A percentile compares a stretch with the other conserved stretches of the same genome.
phyloP scores from a whole-genome alignment of 64 coral and sea anemone species.

The Dendronephthya gigantea region DNA sequence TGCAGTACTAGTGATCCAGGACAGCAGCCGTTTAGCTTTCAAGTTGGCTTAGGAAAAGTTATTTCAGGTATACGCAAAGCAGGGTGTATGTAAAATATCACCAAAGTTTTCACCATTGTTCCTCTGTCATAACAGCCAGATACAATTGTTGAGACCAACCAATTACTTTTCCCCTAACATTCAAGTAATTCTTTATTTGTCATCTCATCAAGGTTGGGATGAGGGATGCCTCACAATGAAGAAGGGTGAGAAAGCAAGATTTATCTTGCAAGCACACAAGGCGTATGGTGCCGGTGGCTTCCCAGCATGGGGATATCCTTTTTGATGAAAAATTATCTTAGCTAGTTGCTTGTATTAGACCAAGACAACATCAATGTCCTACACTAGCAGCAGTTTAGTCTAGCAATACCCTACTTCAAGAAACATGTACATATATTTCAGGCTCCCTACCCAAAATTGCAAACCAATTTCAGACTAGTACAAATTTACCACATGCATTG shows the following conservation, averaged over 20 bases:
- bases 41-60: conserved; percentile 51
- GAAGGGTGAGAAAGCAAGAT: conserved; percentile 34
- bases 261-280: conserved; percentile 27
- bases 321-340: neutral
- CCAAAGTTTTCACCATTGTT: too few relatives aligned
- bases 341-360: neutral
- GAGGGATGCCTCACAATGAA: conserved; percentile 40
- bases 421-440: neutral
- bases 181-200: too few relatives aligned
- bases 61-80: conserved; percentile 28
- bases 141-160: too few relatives aligned
- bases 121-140: neutral
- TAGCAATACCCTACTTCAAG: neutral
- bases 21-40: conserved; percentile 41
- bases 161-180: too few relatives aligned
- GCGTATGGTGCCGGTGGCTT: conserved; percentile 38
- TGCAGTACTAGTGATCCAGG: conserved; percentile 40
- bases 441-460: neutral
- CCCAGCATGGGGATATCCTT: conserved; percentile 53
- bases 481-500: too few relatives aligned
- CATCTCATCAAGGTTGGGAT: conserved; percentile 45
- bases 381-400: too few relatives aligned
- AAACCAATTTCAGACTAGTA: too few relatives aligned
- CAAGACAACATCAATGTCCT: too few relatives aligned
- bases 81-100: too few relatives aligned